phyloP scores from a whole-genome alignment of 1,140 invertebrate species.

The Ostrea edulis region DNA sequence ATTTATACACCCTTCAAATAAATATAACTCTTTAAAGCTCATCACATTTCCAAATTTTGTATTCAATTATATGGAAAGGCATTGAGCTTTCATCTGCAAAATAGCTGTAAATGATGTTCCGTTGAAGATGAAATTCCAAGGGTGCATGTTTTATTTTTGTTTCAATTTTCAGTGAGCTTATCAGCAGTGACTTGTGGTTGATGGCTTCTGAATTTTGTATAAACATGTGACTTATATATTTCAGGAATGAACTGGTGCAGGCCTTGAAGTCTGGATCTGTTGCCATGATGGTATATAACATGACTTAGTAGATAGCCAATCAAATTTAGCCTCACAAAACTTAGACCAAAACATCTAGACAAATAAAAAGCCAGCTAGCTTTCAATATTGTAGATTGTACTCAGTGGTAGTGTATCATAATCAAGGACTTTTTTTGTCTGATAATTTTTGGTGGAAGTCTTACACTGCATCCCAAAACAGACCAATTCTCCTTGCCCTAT shows the following conservation, averaged over 20 bases:
- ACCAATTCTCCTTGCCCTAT: neutral
- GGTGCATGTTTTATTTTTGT: constrained; percentile 1
- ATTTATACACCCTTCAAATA: constrained; percentile 4
- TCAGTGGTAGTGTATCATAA: constrained; percentile 39
- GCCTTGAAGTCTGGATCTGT: constrained; percentile 19
- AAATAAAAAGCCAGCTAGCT: constrained; percentile 45
- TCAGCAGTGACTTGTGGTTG: neutral
- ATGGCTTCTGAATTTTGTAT: constrained; percentile 23
- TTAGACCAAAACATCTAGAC: constrained; percentile 42
- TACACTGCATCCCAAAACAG: constrained; percentile 6
- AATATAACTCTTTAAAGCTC: neutral
- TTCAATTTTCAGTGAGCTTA: constrained; percentile 3
- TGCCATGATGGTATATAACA: constrained; percentile 45
- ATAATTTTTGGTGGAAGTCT: constrained; percentile 29
- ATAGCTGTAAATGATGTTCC: constrained; percentile 37
- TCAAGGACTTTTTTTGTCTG: constrained; percentile 33
- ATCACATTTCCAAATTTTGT: constrained; percentile 11
- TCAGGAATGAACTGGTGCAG: constrained; percentile 32
- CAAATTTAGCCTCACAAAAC: constrained; percentile 38
- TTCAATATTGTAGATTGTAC: constrained; percentile 42
- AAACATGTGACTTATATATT: constrained; percentile 20
- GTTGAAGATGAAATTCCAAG: constrained; percentile 19
- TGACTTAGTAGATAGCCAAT: constrained; percentile 36
- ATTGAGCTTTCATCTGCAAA: constrained; percentile 8
- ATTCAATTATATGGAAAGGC: constrained; percentile 13